These are phyloP conservation scores for Caenorhabditis sinica DNA, from an alignment of 2,888 invertebrate species.

Conservation along the genomic window DNA sequence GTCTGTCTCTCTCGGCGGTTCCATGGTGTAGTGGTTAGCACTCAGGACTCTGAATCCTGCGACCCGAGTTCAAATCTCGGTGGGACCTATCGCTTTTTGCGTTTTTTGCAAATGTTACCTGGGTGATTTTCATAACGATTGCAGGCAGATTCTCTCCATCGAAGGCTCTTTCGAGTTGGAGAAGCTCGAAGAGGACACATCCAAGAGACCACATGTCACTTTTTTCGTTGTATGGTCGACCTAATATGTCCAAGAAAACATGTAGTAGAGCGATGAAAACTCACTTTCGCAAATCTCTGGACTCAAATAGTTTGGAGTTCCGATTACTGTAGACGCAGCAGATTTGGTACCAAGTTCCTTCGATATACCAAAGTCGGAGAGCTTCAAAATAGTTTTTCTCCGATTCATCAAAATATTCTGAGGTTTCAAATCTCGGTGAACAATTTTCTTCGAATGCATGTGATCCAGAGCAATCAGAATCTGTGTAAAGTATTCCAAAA, in stretches of 20 bases:
- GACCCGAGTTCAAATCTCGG: constrained; percentile 78
- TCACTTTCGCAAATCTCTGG: constrained; percentile 91
- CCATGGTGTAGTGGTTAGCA: constrained; percentile 78
- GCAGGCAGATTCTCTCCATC: constrained; percentile 75
- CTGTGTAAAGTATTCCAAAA: constrained; percentile 83
- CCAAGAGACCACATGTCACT: constrained; percentile 93
- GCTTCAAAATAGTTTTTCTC: constrained; percentile 84
- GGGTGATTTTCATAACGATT: constrained; percentile 77
- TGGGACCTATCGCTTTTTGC: constrained; percentile 70
- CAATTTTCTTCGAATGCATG: constrained; percentile 89
- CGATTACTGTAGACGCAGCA: constrained; percentile 87
- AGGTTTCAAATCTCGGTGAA: constrained; percentile 91
- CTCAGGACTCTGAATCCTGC: constrained; percentile 78
- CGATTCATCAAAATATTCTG: constrained; percentile 91
- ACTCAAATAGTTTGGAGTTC: constrained; percentile 91
- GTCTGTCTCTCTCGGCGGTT: constrained; percentile 28
- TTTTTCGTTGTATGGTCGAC: constrained; percentile 87
- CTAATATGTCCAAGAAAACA: too few species aligned
- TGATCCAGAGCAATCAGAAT: constrained; percentile 90
- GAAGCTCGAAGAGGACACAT: constrained; percentile 89
- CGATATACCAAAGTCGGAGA: constrained; percentile 77
- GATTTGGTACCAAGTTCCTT: constrained; percentile 85
- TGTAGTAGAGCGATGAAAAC: constrained; percentile 81
- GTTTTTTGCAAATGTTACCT: constrained; percentile 31
- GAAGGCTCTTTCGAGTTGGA: constrained; percentile 71